These are phyloP conservation scores for Cremastinae sp. DNA, from an alignment of 2,888 invertebrate genomes.

Conservation along the genomic window DNA sequence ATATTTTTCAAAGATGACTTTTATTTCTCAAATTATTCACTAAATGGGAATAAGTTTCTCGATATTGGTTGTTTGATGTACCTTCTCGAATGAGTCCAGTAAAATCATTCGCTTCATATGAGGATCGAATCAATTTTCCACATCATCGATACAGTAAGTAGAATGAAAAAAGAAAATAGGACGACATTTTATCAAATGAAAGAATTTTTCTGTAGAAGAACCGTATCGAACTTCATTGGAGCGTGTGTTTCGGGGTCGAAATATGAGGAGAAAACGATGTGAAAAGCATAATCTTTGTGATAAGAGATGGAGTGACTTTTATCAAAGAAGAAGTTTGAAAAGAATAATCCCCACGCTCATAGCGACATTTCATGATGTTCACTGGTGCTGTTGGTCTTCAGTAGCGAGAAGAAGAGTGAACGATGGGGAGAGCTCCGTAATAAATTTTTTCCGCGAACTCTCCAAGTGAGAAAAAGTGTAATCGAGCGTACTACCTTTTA, in stretches of 20 bases:
- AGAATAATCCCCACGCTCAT: slow-evolving; percentile 38
- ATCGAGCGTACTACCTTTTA: slow-evolving; percentile 71
- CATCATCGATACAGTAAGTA: no score
- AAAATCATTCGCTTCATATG: no score
- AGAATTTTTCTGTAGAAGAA: slow-evolving; percentile 44
- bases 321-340: slow-evolving; percentile 34
- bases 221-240: slow-evolving; percentile 58
- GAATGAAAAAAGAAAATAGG: background rate
- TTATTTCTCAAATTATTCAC: no score
- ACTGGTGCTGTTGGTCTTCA: slow-evolving; percentile 60
- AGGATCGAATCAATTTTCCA: no score
- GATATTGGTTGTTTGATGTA: background rate
- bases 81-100: slow-evolving; percentile 28
- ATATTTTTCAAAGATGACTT: no score
- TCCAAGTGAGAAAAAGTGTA: slow-evolving; percentile 72
- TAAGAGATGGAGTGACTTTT: slow-evolving; percentile 37
- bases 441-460: slow-evolving; percentile 71
- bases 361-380: slow-evolving; percentile 42
- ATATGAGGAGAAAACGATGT: slow-evolving; percentile 36
- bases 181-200: background rate
- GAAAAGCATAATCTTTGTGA: slow-evolving; percentile 27
- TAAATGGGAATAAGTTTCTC: background rate
- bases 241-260: slow-evolving; percentile 43
- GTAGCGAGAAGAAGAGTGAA: slow-evolving; percentile 45
- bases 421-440: slow-evolving; percentile 68